A percentile compares a stretch with the other conserved stretches of the same genome.
These are phyloP conservation scores for Galerucella nymphaeae DNA, from an alignment of 2,888 invertebrate species.

Conservation along the genomic window DNA sequence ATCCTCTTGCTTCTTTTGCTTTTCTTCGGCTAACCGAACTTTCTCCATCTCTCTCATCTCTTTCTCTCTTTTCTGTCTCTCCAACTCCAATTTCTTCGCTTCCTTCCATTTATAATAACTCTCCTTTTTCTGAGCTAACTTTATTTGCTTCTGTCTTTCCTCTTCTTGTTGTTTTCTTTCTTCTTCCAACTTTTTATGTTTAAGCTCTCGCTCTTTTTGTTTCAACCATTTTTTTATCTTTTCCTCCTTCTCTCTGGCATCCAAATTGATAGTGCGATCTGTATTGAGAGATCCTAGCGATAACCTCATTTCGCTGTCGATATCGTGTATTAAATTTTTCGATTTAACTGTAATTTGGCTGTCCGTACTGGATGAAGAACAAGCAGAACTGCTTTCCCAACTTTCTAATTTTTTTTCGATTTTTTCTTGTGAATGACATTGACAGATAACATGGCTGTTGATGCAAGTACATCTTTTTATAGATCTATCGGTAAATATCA, in stretches of 20 bases:
- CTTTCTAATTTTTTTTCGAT: constrained; percentile 28
- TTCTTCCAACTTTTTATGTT: constrained; percentile 53
- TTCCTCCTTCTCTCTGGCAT: constrained; percentile 48
- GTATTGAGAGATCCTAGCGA: constrained; percentile 46
- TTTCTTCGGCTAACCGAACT: constrained; percentile 18
- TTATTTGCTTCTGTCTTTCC: constrained; percentile 60
- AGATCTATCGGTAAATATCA: constrained; percentile 25
- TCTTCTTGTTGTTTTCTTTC: constrained; percentile 55
- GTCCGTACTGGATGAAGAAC: constrained; percentile 40
- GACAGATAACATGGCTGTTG: constrained; percentile 50
- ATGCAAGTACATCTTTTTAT: constrained; percentile 55
- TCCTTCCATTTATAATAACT: constrained; percentile 68
- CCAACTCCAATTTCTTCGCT: constrained; percentile 58
- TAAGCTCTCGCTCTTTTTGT: constrained; percentile 58
- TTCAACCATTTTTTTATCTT: constrained; percentile 64
- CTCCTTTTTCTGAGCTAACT: constrained; percentile 61
- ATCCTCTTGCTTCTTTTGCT: constrained; percentile 48
- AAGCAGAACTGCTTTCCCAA: constrained; percentile 21
- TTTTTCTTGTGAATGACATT: constrained; percentile 47
- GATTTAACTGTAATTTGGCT: constrained; percentile 47
- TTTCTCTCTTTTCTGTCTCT: constrained; percentile 55
- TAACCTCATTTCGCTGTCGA: constrained; percentile 41
- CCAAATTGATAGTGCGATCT: constrained; percentile 34
- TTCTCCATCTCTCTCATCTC: constrained; percentile 54
- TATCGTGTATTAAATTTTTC: constrained; percentile 17